A percentile compares a stretch with the other conserved stretches of the same genome.
These are phyloP conservation scores for Daphoenositta chrysoptera DNA, from an alignment of 2,113 vertebrate species.

Conservation along the genomic window DNA sequence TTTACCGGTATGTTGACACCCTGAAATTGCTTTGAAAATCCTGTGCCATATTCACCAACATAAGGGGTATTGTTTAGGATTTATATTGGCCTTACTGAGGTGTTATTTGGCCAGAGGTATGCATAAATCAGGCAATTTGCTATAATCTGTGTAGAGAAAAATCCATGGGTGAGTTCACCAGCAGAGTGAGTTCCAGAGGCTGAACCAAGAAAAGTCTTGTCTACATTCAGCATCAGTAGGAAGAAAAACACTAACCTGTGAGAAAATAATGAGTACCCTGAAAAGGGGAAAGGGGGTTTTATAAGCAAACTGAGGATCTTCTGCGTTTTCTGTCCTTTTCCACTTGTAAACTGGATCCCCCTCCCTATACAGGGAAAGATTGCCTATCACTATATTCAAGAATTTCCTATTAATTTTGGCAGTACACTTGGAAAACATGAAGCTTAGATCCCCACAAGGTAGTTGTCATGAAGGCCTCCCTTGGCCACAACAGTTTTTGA, in stretches of 20 bases:
- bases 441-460: neutral
- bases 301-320: neutral
- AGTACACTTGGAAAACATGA: rapidly evolving
- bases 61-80: neutral
- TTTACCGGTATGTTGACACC: neutral
- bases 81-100: neutral
- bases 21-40: neutral
- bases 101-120: neutral
- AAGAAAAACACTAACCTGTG: neutral
- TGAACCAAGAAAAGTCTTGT: neutral
- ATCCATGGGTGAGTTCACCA: neutral
- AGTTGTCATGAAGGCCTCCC: neutral
- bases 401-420: neutral
- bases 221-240: neutral
- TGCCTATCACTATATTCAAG: neutral
- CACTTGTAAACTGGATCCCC: neutral
- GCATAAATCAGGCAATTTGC: neutral
- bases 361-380: neutral
- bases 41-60: neutral
- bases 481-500: neutral
- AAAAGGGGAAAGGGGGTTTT: neutral
- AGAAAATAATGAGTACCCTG: neutral
- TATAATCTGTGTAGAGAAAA: neutral
- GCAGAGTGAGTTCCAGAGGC: neutral
- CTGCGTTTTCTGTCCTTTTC: neutral